These are phyloP conservation scores for Leuctra nigra DNA, from an alignment of 2,888 invertebrate genomes.

Conservation along the genomic window DNA sequence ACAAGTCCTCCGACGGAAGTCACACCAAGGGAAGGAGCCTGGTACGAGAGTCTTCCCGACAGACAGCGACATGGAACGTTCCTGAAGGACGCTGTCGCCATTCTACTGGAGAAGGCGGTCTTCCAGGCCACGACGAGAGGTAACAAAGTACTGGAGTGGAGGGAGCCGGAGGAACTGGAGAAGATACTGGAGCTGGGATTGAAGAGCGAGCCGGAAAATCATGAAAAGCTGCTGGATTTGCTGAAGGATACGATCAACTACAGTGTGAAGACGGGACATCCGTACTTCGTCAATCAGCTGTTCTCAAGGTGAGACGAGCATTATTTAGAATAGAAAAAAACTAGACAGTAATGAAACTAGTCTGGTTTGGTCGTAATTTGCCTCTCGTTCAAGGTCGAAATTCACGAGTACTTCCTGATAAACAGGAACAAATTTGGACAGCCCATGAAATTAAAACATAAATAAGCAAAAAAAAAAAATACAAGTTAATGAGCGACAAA, in stretches of 20 bases:
- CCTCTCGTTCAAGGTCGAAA: no score
- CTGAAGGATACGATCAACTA: constrained; percentile 68
- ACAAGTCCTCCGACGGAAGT: not conserved
- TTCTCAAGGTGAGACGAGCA: constrained; percentile 59
- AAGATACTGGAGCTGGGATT: constrained; percentile 60
- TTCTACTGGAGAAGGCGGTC: constrained; percentile 66
- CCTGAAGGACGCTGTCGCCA: constrained; percentile 59
- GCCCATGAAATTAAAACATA: no score
- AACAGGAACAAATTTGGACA: no score
- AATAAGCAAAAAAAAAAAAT: no score
- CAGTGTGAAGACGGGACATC: constrained; percentile 87
- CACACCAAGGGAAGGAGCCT: constrained; percentile 8
- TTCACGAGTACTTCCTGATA: no score
- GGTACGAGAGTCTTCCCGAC: constrained; percentile 44
- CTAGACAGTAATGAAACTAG: no score
- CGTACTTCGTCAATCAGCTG: constrained; percentile 82
- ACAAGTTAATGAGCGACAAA: no score
- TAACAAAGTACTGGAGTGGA: constrained; percentile 75
- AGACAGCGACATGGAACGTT: constrained; percentile 63
- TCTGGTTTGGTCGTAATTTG: no score
- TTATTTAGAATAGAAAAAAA: no score
- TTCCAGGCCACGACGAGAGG: constrained; percentile 65
- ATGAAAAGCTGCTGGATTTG: constrained; percentile 59
- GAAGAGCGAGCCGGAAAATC: constrained; percentile 50
- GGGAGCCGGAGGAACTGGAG: constrained; percentile 63